Conservation (phyloP, 1,140 invertebrate species). For the Phocides pigmalion region DNA sequence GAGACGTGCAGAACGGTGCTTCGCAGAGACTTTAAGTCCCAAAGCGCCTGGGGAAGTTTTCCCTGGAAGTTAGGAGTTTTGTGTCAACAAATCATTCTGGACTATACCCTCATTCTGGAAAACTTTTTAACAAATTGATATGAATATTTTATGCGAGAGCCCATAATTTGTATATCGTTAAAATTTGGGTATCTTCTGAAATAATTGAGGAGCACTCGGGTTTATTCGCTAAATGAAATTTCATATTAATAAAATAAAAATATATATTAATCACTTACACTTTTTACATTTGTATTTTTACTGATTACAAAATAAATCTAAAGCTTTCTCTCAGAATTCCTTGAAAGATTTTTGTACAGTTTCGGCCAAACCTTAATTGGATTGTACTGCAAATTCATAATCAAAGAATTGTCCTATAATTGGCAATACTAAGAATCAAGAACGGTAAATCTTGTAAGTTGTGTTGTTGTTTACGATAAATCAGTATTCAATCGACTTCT, state of each 20-base stretch:
- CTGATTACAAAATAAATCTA: too few species aligned
- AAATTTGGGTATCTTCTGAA: not conserved
- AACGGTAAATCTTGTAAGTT: too few species aligned
- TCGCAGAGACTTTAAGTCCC: slow-evolving; percentile 14
- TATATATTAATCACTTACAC: too few species aligned
- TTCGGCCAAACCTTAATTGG: too few species aligned
- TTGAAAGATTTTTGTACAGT: too few species aligned
- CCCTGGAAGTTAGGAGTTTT: slow-evolving; percentile 10
- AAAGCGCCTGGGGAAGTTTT: slow-evolving; percentile 12
- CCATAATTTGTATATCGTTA: not conserved
- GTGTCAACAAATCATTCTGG: slow-evolving; percentile 13
- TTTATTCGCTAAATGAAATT: not conserved
- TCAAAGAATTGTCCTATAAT: too few species aligned
- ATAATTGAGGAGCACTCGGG: not conserved
- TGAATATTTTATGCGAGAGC: not conserved
- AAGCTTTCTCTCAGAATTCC: too few species aligned
- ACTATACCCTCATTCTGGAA: slow-evolving; percentile 5
- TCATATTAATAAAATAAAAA: not conserved
- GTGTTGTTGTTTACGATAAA: too few species aligned
- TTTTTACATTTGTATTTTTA: too few species aligned
- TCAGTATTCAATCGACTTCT: too few species aligned
- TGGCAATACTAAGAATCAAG: too few species aligned
- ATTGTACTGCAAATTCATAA: too few species aligned
- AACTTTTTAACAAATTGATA: not conserved
- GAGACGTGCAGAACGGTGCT: slow-evolving; percentile 31